Percentiles rank a stretch among this genome's conserved stretches.
These are phyloP conservation scores for Cheilosia variabilis DNA, from an alignment of 2,888 invertebrate species.

Conservation along the genomic window DNA sequence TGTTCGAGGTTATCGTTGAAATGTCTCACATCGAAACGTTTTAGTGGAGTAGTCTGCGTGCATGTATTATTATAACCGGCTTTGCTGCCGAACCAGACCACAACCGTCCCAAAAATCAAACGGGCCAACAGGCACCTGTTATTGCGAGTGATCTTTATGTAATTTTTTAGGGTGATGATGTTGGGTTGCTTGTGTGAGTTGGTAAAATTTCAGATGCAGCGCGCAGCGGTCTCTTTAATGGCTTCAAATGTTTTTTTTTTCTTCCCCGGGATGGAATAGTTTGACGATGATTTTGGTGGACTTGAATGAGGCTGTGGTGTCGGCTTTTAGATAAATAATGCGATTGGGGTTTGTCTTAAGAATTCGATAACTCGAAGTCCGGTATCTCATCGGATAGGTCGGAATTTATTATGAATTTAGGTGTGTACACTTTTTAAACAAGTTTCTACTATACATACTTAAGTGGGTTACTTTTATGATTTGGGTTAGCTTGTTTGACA, in stretches of 20 bases:
- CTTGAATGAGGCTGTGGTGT: background rate
- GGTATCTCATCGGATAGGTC: background rate
- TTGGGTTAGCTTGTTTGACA: constrained; percentile 33
- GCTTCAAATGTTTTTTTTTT: constrained; percentile 13
- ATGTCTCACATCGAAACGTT: constrained; percentile 36
- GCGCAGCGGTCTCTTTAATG: constrained; percentile 28
- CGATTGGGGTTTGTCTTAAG: no score
- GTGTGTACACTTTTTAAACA: background rate
- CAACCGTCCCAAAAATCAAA: constrained; percentile 7
- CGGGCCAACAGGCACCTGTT: constrained; percentile 53
- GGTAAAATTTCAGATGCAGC: constrained; percentile 62
- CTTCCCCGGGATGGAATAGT: background rate
- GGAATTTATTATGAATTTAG: constrained; percentile 6
- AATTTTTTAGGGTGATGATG: constrained; percentile 46
- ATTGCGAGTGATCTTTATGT: constrained; percentile 57
- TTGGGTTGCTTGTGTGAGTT: constrained; percentile 15
- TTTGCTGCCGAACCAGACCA: constrained; percentile 23
- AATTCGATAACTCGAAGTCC: background rate
- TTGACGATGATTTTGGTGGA: background rate
- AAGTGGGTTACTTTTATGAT: background rate
- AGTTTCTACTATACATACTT: background rate
- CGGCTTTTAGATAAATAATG: no score
- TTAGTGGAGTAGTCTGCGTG: background rate
- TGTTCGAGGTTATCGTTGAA: constrained; percentile 66
- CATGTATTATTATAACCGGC: constrained; percentile 55